These are phyloP conservation scores for Goniozus legneri DNA, from an alignment of 1,140 invertebrate genomes.

Conservation along the genomic window DNA sequence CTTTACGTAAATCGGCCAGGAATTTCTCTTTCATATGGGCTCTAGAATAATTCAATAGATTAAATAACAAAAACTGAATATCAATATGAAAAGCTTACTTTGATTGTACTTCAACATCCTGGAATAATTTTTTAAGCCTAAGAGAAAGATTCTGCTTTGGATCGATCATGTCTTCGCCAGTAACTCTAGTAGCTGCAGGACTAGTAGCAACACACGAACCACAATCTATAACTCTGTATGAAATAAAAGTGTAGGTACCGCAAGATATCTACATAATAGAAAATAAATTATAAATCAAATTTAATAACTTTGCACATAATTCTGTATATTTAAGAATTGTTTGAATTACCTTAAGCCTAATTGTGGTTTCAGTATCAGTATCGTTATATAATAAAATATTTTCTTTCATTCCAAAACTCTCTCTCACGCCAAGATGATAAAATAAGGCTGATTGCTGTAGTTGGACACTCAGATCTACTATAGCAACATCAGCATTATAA, in stretches of 20 bases:
- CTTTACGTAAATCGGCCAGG: conserved; percentile 88
- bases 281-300: conserved; percentile 16
- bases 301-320: background rate
- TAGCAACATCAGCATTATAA: conserved; percentile 96
- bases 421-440: conserved; percentile 95
- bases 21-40: conserved; percentile 99
- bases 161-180: conserved; percentile 62
- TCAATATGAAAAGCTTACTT: conserved; percentile 61
- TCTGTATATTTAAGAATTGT: background rate
- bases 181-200: conserved; percentile 60
- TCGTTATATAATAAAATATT: conserved; percentile 95
- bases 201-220: conserved; percentile 73
- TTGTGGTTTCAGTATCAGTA: conserved; percentile 78
- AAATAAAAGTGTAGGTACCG: conserved; percentile 82
- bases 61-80: background rate
- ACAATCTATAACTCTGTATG: conserved; percentile 76
- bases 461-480: conserved; percentile 91
- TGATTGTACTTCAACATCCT: conserved; percentile 91
- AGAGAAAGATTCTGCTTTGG: conserved; percentile 66
- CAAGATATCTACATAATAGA: conserved; percentile 75
- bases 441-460: conserved; percentile 88
- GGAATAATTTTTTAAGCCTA: conserved; percentile 77
- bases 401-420: conserved; percentile 98
- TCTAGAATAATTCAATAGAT: conserved; percentile 55
- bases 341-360: conserved; percentile 71